Conservation (phyloP, 2,888 invertebrate species). For the Esperia sulphurella region DNA sequence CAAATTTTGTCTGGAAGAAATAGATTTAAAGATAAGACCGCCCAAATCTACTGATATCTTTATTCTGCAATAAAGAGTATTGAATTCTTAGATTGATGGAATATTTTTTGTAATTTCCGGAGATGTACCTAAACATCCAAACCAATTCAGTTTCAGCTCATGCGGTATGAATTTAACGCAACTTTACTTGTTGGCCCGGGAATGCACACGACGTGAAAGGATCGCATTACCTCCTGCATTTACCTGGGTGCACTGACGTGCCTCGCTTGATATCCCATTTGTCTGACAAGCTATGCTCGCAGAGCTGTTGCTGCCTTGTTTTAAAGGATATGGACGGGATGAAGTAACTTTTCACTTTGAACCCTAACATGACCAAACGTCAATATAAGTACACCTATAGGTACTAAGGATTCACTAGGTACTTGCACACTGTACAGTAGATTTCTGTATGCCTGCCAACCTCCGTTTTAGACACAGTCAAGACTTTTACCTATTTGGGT, state of each 20-base stretch:
- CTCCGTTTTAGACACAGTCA: no score
- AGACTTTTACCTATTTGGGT: no score
- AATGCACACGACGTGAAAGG: slow-evolving; percentile 14
- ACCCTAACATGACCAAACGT: slow-evolving; percentile 36
- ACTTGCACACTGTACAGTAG: no score
- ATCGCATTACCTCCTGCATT: slow-evolving; percentile 37
- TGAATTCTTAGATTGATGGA: no score
- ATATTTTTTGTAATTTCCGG: slow-evolving; percentile 3
- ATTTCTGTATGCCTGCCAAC: no score
- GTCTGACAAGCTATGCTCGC: slow-evolving; percentile 38
- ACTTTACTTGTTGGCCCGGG: background rate
- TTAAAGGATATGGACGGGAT: slow-evolving; percentile 12
- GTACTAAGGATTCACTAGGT: background rate
- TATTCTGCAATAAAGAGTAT: no score
- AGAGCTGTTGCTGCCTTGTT: slow-evolving; percentile 16
- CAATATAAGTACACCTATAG: slow-evolving; percentile 23
- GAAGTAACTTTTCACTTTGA: slow-evolving; percentile 43
- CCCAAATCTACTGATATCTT: no score
- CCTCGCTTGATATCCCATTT: slow-evolving; percentile 43
- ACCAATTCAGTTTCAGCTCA: slow-evolving; percentile 1
- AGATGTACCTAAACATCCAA: no score
- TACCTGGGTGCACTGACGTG: slow-evolving; percentile 39
- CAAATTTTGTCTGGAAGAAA: no score
- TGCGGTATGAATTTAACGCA: background rate
- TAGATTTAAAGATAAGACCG: no score